Conservation (phyloP, 2,888 invertebrate genomes). For the Nyleta sp. region DNA sequence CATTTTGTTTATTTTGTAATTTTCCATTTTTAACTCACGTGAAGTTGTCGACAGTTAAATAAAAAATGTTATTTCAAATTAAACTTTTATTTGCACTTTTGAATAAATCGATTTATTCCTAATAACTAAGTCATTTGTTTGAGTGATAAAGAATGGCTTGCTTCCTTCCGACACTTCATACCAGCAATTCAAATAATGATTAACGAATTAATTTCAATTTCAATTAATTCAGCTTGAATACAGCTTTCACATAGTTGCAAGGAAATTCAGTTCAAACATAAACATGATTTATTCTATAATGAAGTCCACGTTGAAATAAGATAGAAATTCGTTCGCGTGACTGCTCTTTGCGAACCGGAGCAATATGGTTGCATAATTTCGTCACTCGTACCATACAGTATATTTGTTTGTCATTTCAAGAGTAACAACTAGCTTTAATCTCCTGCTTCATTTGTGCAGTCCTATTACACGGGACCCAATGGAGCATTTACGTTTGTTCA, state of each 20-base stretch:
- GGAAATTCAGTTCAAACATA: constrained; percentile 4
- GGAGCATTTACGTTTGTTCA: constrained; percentile 55
- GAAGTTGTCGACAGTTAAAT: too few species aligned
- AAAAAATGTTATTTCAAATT: too few species aligned
- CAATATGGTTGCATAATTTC: constrained; percentile 34
- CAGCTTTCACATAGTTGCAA: background rate
- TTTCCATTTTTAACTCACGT: too few species aligned
- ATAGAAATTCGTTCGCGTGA: constrained; percentile 33
- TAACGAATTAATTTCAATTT: background rate
- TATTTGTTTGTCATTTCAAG: constrained; percentile 45
- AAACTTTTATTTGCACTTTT: too few species aligned
- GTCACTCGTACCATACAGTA: constrained; percentile 20
- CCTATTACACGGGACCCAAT: constrained; percentile 35
- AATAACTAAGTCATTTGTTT: too few species aligned
- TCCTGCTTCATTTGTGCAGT: constrained; percentile 44
- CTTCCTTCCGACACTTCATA: too few species aligned
- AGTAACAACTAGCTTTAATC: constrained; percentile 48
- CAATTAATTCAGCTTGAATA: background rate
- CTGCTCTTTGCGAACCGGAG: constrained; percentile 14
- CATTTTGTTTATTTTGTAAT: too few species aligned
- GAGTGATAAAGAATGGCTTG: too few species aligned
- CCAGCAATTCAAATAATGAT: too few species aligned
- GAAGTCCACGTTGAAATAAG: constrained; percentile 24
- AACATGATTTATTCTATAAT: constrained; percentile 31
- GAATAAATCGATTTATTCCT: too few species aligned